Percentiles rank a stretch among this genome's conserved stretches.
Conservation (phyloP, 2,113 vertebrate species). For the Cercocebus atys region DNA sequence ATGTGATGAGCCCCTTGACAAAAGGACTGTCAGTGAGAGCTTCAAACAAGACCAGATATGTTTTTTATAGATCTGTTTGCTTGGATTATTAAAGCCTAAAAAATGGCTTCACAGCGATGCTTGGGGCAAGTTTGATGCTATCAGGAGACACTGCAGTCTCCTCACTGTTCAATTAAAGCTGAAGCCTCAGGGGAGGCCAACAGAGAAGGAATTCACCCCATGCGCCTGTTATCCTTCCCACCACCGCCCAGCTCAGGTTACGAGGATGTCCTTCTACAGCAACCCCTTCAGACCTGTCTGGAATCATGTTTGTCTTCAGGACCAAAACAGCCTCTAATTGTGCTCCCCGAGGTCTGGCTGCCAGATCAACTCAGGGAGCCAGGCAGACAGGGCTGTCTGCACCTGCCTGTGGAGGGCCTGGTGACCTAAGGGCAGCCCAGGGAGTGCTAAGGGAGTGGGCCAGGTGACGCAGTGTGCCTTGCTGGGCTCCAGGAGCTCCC, state of each 20-base stretch:
- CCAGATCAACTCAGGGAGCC: not conserved
- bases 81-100: constrained; percentile 65
- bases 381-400: not conserved
- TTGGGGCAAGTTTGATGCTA: constrained; percentile 77
- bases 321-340: not conserved
- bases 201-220: not conserved
- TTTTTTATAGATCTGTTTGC: constrained; percentile 58
- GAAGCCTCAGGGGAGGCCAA: constrained; percentile 36
- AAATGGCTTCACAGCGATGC: constrained; percentile 67
- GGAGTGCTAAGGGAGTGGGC: fast-evolving
- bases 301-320: not conserved
- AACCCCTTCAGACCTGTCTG: not conserved
- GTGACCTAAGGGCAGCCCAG: fast-evolving
- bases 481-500: not conserved
- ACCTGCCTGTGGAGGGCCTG: not conserved
- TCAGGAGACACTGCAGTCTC: constrained; percentile 59
- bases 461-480: not conserved
- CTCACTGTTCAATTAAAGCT: constrained; percentile 47
- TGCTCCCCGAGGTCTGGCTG: not conserved
- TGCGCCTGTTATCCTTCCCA: not conserved
- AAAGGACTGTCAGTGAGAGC: constrained; percentile 61
- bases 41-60: constrained; percentile 78
- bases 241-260: constrained; percentile 14
- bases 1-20: constrained; percentile 73
- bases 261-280: not conserved